These are phyloP conservation scores for Syrrhaptes paradoxus DNA, from an alignment of 2,113 vertebrate species.

Conservation along the genomic window DNA sequence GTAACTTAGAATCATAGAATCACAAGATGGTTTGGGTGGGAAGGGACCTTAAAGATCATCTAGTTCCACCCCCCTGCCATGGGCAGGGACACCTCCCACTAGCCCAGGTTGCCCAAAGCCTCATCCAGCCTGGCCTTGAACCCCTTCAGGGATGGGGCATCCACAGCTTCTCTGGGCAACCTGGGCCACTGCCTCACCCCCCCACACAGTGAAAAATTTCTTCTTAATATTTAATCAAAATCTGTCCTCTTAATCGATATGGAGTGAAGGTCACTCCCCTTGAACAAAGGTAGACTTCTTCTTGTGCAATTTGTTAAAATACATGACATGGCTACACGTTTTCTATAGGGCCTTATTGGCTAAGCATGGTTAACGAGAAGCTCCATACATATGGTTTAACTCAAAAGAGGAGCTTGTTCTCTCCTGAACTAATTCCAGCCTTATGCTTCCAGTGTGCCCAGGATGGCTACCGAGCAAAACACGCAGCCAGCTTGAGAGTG, in stretches of 20 bases:
- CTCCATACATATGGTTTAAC: fast-evolving
- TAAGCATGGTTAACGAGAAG: background rate
- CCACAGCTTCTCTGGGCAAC: too few relatives aligned
- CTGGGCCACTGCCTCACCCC: too few relatives aligned
- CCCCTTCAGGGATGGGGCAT: too few relatives aligned
- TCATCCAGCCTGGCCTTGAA: too few relatives aligned
- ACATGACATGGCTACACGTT: background rate
- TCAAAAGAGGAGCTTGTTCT: background rate
- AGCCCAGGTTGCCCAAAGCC: too few relatives aligned
- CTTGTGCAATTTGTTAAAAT: background rate
- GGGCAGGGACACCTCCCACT: too few relatives aligned
- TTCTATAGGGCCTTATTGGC: background rate
- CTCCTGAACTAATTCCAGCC: background rate
- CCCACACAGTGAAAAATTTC: too few relatives aligned
- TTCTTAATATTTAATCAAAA: too few relatives aligned
- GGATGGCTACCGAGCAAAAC: background rate
- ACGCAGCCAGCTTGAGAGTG: background rate
- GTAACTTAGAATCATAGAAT: background rate
- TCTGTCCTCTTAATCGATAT: background rate
- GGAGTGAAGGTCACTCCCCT: background rate
- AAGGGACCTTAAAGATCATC: too few relatives aligned
- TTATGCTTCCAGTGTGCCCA: background rate
- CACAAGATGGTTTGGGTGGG: too few relatives aligned
- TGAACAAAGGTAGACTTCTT: background rate
- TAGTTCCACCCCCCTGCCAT: too few relatives aligned